Base-by-base conservation (phyloP, 1,140 invertebrate genomes). In the Drosophila pallidifrons region DNA sequence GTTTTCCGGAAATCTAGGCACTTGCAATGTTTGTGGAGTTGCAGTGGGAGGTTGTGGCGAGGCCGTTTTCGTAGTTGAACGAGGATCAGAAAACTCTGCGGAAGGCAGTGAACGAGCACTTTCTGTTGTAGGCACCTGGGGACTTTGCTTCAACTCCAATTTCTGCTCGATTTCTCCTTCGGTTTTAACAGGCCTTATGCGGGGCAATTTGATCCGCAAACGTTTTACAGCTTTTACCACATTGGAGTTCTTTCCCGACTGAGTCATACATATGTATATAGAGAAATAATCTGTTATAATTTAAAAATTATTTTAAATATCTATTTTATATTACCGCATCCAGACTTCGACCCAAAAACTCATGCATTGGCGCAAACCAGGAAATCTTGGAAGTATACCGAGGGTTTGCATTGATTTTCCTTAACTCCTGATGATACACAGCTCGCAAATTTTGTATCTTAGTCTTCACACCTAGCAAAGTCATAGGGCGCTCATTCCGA, bases 381-480 rank as follows among this genome's bases (percentile, higher is more conserved):
- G 69, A 11, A 13, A 68, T 54, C 30, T 76, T 88, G 1, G 85
- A 78, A 4, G 35, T 69, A 55, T 88, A 88, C 0, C 41, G 45
- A 3, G 64, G n/a, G 70, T 76, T 81, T 2, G 61, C 15, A 38
- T 54, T 51, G 4, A 89, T 85, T 75, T 81, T 88, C 43, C 60
- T 81, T 0, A 89, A 41, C 43, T 88, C 85, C 85, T 81, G 81
- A 25, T 81, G 68, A 20, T 88, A 88, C 1, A 52, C 43, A 7
- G 66, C 70, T 5, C 85, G 81, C 16, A 89, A 20, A 5, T 89
- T 89, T 57, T 85, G 85, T 28, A 88, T 88, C 66, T 88, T 88
- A 15, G 65, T 79, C 46, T 83, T 85, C 0, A 88, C 72, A 2
- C 65, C 75, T 25, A 66, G 46, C n/a, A 88, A 35, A 0, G 74